A percentile compares a stretch with the other conserved stretches of the same genome.
phyloP scores from a whole-genome alignment of 2,888 invertebrate species.

The Heliconius erato region DNA sequence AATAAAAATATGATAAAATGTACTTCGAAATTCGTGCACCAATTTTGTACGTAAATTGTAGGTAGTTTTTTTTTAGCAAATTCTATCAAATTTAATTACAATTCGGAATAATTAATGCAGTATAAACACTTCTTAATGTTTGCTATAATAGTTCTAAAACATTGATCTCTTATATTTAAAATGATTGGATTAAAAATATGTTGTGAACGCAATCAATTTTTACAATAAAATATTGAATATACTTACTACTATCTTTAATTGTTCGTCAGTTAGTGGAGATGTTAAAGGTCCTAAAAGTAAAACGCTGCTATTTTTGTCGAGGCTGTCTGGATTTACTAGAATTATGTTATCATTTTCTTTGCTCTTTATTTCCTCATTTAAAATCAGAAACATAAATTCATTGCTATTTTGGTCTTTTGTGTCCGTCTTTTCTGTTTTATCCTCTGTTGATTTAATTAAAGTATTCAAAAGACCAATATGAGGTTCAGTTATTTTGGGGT shows the following conservation, averaged over 20 bases:
- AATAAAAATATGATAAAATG: neutral
- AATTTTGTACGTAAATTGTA: neutral
- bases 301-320: conserved; percentile 74
- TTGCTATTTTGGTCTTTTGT: conserved; percentile 48
- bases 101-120: neutral
- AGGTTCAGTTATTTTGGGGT: neutral
- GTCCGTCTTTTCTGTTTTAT: conserved; percentile 27
- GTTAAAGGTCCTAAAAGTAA: conserved; percentile 77
- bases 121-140: neutral
- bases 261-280: conserved; percentile 67
- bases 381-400: conserved; percentile 77
- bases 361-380: conserved; percentile 78
- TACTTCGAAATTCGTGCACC: neutral
- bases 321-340: conserved; percentile 76
- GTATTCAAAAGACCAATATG: conserved; percentile 8
- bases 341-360: conserved; percentile 72
- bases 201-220: neutral
- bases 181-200: neutral
- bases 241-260: conserved; percentile 76
- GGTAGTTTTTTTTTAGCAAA: neutral
- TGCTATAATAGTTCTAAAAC: neutral
- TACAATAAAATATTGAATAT: neutral
- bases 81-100: neutral
- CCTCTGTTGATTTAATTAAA: conserved; percentile 41
- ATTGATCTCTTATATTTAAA: neutral